Percentiles rank a stretch among this genome's conserved stretches.
These are phyloP conservation scores for Amniataba percoides DNA, from an alignment of 2,797 vertebrate genomes.

Conservation along the genomic window DNA sequence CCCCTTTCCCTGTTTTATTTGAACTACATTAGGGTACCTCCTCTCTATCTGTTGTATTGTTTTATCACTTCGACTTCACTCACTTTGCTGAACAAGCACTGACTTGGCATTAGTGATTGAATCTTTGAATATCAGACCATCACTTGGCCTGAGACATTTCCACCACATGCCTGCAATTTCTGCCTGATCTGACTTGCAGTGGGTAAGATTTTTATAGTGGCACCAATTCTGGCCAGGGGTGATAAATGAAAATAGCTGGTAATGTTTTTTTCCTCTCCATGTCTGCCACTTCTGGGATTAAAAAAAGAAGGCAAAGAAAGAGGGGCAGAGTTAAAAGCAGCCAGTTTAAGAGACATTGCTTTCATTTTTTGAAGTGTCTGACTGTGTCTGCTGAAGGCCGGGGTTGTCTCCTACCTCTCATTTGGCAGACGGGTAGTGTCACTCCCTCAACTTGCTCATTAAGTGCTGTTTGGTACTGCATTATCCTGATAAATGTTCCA, in stretches of 20 bases:
- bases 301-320: conserved; percentile 20
- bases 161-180: conserved; percentile 45
- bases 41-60: not conserved
- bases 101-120: conserved; percentile 23
- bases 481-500: conserved; percentile 70
- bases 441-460: conserved; percentile 60
- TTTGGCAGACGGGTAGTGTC: conserved; percentile 48
- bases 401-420: conserved; percentile 50
- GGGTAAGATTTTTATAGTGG: conserved; percentile 52
- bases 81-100: conserved; percentile 38
- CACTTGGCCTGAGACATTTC: conserved; percentile 35
- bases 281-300: conserved; percentile 5
- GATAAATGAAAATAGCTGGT: conserved; percentile 24
- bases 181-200: conserved; percentile 68
- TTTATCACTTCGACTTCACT: conserved; percentile 28
- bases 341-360: conserved; percentile 20
- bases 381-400: conserved; percentile 54
- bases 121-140: conserved; percentile 20
- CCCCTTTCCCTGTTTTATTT: no score
- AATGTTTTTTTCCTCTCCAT: conserved; percentile 18
- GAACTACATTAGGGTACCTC: no score
- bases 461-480: conserved; percentile 57
- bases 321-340: conserved; percentile 52
- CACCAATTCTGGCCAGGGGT: conserved; percentile 28
- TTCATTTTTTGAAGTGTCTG: conserved; percentile 40